phyloP scores from a whole-genome alignment of 2,888 invertebrate species.

The Metalampra italica region DNA sequence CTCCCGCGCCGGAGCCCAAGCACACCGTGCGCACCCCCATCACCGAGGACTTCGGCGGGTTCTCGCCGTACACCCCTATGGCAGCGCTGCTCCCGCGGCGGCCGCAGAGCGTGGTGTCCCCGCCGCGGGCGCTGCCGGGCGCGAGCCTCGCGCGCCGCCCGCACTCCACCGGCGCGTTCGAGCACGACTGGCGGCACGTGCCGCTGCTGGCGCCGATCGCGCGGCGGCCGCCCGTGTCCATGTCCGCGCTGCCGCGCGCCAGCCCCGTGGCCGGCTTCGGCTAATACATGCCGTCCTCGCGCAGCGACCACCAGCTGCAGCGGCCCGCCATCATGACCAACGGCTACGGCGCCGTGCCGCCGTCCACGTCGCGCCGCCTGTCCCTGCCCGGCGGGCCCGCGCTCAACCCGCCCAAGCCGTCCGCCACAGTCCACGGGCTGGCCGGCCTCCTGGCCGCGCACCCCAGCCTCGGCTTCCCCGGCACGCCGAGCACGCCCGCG shows the following conservation, averaged over 20 bases:
- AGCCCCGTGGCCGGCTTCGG: slow-evolving; percentile 53
- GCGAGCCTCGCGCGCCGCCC: slow-evolving; percentile 69
- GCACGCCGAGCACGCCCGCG: slow-evolving; percentile 77
- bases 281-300: slow-evolving; percentile 77
- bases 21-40: slow-evolving; percentile 24
- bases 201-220: slow-evolving; percentile 77
- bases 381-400: slow-evolving; percentile 76
- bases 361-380: slow-evolving; percentile 70
- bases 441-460: slow-evolving; percentile 28
- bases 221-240: slow-evolving; percentile 62
- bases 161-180: slow-evolving; percentile 79
- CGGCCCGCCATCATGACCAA: slow-evolving; percentile 75
- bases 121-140: slow-evolving; percentile 61
- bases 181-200: slow-evolving; percentile 61
- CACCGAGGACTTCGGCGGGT: slow-evolving; percentile 59
- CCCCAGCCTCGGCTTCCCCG: neutral
- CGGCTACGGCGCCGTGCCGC: slow-evolving; percentile 70
- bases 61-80: slow-evolving; percentile 78
- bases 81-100: slow-evolving; percentile 60
- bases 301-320: slow-evolving; percentile 81
- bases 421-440: slow-evolving; percentile 81
- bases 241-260: slow-evolving; percentile 64
- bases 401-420: slow-evolving; percentile 75
- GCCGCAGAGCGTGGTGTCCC: slow-evolving; percentile 73
- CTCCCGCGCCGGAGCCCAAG: slow-evolving; percentile 45